Conservation (phyloP, 2,113 vertebrate species). For the Menidia beryllina region DNA sequence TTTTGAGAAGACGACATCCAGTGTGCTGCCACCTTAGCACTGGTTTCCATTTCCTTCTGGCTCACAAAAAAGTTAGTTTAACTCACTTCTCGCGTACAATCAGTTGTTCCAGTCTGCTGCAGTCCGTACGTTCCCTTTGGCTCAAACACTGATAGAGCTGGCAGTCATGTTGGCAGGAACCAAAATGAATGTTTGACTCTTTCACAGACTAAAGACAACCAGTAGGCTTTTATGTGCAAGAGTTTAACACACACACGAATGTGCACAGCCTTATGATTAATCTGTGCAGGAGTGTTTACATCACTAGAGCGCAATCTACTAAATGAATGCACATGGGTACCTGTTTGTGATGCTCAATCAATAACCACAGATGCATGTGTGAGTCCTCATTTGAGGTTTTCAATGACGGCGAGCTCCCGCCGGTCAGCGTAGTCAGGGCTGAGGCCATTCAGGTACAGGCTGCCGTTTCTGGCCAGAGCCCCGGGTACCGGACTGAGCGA, state of each 20-base stretch:
- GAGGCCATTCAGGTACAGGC: conserved; percentile 97
- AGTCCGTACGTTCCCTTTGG: conserved; percentile 6
- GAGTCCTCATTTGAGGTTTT: conserved; percentile 88
- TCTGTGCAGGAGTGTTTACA: conserved; percentile 20
- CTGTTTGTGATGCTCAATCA: conserved; percentile 22
- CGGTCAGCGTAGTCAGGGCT: conserved; percentile 89
- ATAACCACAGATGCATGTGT: conserved; percentile 27
- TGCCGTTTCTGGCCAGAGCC: conserved; percentile 85
- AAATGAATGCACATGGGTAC: conserved; percentile 11
- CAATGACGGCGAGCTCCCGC: conserved; percentile 90
- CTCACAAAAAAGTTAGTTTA: neutral
- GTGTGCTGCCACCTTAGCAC: conserved; percentile 27
- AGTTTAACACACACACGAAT: conserved; percentile 9
- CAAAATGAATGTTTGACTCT: neutral
- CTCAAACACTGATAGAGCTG: conserved; percentile 23
- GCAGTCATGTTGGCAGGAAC: conserved; percentile 29
- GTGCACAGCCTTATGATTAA: conserved; percentile 1
- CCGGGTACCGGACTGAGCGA: conserved; percentile 78
- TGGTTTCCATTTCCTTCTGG: conserved; percentile 30
- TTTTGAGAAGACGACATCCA: conserved; percentile 1
- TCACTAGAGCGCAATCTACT: conserved; percentile 20
- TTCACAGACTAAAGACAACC: neutral
- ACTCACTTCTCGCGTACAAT: conserved; percentile 31
- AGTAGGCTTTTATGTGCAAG: conserved; percentile 12
- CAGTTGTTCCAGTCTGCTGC: conserved; percentile 16